A percentile compares a stretch with the other conserved stretches of the same genome.
phyloP scores from a whole-genome alignment of 2,113 vertebrate genomes.

The Pedetes capensis region DNA sequence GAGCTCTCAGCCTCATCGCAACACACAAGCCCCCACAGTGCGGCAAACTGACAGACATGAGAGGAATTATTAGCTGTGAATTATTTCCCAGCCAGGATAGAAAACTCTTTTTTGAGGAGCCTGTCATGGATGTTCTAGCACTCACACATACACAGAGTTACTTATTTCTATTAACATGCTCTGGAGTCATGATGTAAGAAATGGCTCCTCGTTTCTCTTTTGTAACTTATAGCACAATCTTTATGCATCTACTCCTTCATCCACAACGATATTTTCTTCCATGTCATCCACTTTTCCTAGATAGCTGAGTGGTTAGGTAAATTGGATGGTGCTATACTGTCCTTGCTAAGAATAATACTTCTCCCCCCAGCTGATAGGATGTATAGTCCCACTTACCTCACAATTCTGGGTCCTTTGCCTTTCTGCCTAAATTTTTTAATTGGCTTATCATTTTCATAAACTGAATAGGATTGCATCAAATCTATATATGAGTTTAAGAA shows the following conservation, averaged over 20 bases:
- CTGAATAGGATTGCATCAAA: not conserved
- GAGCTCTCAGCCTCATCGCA: too few species aligned
- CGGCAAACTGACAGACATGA: too few species aligned
- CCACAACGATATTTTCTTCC: not conserved
- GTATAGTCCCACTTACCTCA: not conserved
- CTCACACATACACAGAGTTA: not conserved
- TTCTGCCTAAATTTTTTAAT: not conserved
- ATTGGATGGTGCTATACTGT: not conserved
- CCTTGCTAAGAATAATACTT: not conserved
- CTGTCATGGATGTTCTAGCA: too few species aligned
- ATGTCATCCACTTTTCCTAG: not conserved
- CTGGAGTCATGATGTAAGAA: not conserved
- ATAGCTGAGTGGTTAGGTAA: not conserved
- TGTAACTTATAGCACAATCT: not conserved
- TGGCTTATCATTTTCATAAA: not conserved
- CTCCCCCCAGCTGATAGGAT: not conserved
- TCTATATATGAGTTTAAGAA: not conserved
- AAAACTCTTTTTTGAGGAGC: not conserved
- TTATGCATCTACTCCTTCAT: not conserved
- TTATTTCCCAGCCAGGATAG: not conserved
- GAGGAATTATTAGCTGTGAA: not conserved
- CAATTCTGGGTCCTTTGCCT: not conserved
- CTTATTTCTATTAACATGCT: not conserved
- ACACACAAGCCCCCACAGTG: too few species aligned
- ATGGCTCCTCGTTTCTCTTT: not conserved